Conservation (phyloP, 2,113 vertebrate species). For the Amphiprion ocellaris region DNA sequence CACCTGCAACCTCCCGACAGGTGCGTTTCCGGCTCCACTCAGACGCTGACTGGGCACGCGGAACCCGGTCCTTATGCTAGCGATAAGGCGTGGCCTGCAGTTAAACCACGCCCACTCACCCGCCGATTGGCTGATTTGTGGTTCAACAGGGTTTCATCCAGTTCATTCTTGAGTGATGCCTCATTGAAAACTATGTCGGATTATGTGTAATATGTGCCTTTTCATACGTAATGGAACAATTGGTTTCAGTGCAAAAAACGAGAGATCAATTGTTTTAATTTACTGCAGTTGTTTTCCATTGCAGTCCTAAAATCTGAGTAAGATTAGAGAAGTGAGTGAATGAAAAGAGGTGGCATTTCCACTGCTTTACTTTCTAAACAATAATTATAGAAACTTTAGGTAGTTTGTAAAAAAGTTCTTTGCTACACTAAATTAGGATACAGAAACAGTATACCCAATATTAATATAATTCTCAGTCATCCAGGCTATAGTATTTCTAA, state of each 20-base stretch:
- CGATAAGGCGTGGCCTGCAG: neutral
- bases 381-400: too few species aligned
- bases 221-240: neutral
- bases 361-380: neutral
- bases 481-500: too few species aligned
- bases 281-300: constrained; percentile 8
- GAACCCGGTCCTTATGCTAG: constrained; percentile 1
- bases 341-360: neutral
- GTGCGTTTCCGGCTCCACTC: neutral
- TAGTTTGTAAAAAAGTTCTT: too few species aligned
- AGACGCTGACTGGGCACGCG: accelerated
- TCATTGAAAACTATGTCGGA: constrained; percentile 27
- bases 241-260: constrained; percentile 18
- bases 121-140: constrained; percentile 48
- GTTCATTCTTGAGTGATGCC: constrained; percentile 5
- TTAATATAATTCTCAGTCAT: too few species aligned
- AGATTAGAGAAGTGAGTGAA: neutral
- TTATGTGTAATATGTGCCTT: neutral
- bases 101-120: neutral
- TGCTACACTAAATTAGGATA: too few species aligned
- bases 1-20: constrained; percentile 22
- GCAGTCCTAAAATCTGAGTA: neutral
- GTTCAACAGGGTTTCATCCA: neutral
- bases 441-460: too few species aligned
- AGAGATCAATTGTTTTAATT: too few species aligned